Evolutionary conservation across 2,888 invertebrate genomes (phyloP).

Genomic region (Syrphus vitripennis): DNA sequence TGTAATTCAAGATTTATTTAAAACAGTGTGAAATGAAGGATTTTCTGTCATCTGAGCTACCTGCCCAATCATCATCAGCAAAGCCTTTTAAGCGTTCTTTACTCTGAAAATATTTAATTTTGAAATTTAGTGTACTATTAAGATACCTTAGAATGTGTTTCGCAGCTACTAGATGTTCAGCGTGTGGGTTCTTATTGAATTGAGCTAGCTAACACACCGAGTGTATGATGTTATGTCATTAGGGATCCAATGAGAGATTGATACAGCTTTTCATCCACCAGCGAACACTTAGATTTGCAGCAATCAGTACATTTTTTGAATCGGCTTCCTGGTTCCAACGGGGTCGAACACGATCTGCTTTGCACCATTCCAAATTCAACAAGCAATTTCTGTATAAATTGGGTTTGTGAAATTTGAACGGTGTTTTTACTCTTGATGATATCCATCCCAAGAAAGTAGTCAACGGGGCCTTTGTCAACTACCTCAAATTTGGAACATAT

Average conservation of each 20-base stretch:
- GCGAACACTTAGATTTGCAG: slow-evolving; percentile 9
- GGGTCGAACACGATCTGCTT: slow-evolving; percentile 16
- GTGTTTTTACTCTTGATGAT: neutral
- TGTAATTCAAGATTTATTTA: too few relatives aligned
- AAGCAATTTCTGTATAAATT: slow-evolving; percentile 15
- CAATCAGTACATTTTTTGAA: slow-evolving; percentile 16
- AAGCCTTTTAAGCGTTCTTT: too few relatives aligned
- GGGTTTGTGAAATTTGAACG: neutral
- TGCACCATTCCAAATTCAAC: neutral
- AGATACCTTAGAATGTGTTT: slow-evolving; percentile 51
- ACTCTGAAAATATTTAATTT: too few relatives aligned
- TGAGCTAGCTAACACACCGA: slow-evolving; percentile 28
- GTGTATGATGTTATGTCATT: neutral
- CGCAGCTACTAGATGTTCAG: slow-evolving; percentile 40
- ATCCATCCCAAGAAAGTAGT: slow-evolving; percentile 34
- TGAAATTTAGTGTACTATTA: slow-evolving; percentile 23
- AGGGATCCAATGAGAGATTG: slow-evolving; percentile 51
- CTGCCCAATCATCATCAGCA: too few relatives aligned
- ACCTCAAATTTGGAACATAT: slow-evolving; percentile 21
- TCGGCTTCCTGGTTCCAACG: neutral
- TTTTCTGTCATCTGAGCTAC: too few relatives aligned
- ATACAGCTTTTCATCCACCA: slow-evolving; percentile 20
- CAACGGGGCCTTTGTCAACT: slow-evolving; percentile 2
- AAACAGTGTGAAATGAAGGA: too few relatives aligned
- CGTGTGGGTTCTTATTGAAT: slow-evolving; percentile 36